Evolutionary conservation across 2,797 vertebrate genomes (phyloP), one percentile per base, ranked within the genome.

Genomic region (Lithobates pipiens): DNA sequence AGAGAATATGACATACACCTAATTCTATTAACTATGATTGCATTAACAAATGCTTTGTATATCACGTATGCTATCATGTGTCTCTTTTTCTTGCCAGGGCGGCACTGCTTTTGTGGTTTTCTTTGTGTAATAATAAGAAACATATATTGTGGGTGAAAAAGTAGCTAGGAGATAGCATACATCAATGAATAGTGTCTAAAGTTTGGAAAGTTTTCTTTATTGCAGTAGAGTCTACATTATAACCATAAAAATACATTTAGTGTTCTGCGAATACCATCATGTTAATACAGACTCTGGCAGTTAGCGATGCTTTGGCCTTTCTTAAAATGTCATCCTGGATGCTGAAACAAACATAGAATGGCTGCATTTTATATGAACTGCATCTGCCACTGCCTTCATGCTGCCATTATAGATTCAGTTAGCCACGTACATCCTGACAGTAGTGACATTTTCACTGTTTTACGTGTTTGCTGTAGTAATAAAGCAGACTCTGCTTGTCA

Each of bases 401-500:
- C 23, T 73, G 8, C 25, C 3, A 16, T 73, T 84, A 77, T 1
- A 4, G 0, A 27, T 44, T 67, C 27, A 81, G 78, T 89, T 69
- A 61, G 16, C 21, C 32, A 77, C 39, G 18, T 76, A 2, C 72
- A 84, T 89, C n/a, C 54, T 85, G 72, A 83, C n/a, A 6, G 54
- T 75, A 1, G 42, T 82, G 54, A 29, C 81, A 78, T 86, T 82
- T 88, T 77, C 32, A 75, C 70, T 15, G 63, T 72, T 63, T 87
- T 67, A 73, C 25, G 63, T 77, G 65, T 16, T 88, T 83, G 68
- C 76, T 34, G 61, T 86, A 83, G 44, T 81, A 86, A 86, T 86
- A 70, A 86, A 86, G 80, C 69, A 25, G 13, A 36, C 70, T 73
- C 23, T 73, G 36, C 70, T 82, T 73, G 34, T 34, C 70, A 73